These are phyloP conservation scores for Habropoda laboriosa DNA, from an alignment of 1,140 invertebrate species.

Conservation along the genomic window DNA sequence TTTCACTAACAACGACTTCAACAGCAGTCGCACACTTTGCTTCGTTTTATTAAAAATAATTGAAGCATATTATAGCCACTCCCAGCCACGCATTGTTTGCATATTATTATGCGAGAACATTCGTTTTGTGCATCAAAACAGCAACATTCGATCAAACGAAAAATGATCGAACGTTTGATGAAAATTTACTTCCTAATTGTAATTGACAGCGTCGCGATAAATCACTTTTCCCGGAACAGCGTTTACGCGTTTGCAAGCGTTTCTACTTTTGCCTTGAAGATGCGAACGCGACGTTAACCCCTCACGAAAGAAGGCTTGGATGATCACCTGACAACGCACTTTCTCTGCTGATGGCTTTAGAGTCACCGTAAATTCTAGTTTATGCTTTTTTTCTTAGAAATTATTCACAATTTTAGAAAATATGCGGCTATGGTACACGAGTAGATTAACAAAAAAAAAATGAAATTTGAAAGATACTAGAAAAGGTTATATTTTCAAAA, in stretches of 20 bases:
- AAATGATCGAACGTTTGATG: not conserved
- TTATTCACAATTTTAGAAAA: not conserved
- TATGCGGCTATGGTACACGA: too few relatives aligned
- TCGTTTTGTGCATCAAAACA: too few relatives aligned
- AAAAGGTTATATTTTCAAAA: too few relatives aligned
- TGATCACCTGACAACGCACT: not conserved
- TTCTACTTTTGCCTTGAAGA: not conserved
- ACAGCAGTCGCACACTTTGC: not conserved
- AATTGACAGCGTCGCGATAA: not conserved
- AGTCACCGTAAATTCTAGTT: not conserved
- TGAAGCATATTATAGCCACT: slow-evolving; percentile 60
- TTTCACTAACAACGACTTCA: slow-evolving; percentile 14
- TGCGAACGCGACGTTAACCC: not conserved
- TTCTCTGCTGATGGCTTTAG: not conserved
- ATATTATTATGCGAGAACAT: not conserved
- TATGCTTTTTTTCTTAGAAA: not conserved
- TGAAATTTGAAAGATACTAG: not conserved
- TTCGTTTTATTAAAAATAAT: slow-evolving; percentile 13
- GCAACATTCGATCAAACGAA: too few relatives aligned
- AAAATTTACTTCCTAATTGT: not conserved
- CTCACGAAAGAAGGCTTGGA: not conserved
- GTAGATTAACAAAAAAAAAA: not conserved
- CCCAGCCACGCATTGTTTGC: slow-evolving; percentile 42
- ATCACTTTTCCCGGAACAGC: not conserved
- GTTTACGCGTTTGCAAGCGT: not conserved